These are phyloP conservation scores for Morone chrysops DNA, from an alignment of 2,113 vertebrate genomes.

Conservation along the genomic window DNA sequence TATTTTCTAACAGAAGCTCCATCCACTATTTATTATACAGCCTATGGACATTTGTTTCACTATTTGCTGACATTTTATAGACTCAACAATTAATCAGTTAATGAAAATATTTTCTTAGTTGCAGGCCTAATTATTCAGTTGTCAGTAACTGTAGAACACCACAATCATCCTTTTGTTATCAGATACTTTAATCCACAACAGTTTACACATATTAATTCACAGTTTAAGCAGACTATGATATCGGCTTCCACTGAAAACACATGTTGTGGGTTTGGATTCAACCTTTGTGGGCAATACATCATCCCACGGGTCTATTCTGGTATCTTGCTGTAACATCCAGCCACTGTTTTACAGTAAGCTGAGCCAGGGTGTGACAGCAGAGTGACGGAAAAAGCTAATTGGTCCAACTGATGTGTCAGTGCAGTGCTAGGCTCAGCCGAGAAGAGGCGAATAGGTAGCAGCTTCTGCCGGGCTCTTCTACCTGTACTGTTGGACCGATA, in stretches of 20 bases:
- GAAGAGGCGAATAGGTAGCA: conserved; percentile 34
- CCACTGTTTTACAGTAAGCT: conserved; percentile 34
- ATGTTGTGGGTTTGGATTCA: conserved; percentile 2
- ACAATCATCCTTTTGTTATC: neutral
- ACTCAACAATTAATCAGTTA: too few relatives aligned
- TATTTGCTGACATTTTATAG: too few relatives aligned
- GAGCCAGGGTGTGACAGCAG: conserved; percentile 47
- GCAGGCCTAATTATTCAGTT: neutral
- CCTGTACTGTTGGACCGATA: conserved; percentile 52
- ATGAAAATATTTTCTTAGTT: neutral
- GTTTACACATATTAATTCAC: neutral
- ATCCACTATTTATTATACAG: too few relatives aligned
- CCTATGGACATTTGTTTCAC: too few relatives aligned
- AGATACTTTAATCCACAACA: neutral
- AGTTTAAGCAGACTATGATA: neutral
- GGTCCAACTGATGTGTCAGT: conserved; percentile 60
- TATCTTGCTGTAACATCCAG: conserved; percentile 35
- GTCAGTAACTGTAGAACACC: neutral
- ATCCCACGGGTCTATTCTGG: conserved; percentile 40
- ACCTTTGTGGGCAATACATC: neutral
- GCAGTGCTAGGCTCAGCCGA: conserved; percentile 35
- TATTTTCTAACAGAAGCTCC: too few relatives aligned
- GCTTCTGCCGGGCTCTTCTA: conserved; percentile 49
- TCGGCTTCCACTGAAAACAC: neutral
- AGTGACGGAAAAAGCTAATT: conserved; percentile 60